These are phyloP conservation scores for Cottus gobio DNA, from an alignment of 2,113 vertebrate genomes.

Conservation along the genomic window DNA sequence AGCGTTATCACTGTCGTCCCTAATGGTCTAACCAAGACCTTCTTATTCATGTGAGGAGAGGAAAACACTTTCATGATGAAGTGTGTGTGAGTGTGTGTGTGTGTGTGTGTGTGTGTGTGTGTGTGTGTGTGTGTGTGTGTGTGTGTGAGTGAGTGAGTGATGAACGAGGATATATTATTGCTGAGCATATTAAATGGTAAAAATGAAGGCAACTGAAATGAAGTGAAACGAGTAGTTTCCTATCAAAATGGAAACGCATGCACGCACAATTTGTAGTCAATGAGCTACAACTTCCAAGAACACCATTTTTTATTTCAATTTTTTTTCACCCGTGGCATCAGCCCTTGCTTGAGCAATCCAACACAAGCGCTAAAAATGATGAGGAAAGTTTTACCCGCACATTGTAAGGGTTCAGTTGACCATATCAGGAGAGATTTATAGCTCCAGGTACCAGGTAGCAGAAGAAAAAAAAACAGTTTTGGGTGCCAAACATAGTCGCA, in stretches of 20 bases:
- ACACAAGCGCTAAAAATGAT: neutral
- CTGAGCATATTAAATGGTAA: neutral
- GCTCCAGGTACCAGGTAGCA: neutral
- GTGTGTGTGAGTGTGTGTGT: conserved; percentile 16
- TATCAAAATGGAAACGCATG: neutral
- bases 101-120: conserved; percentile 18
- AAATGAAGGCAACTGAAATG: conserved; percentile 6
- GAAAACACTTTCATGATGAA: conserved; percentile 29
- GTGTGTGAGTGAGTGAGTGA: neutral
- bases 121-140: conserved; percentile 9
- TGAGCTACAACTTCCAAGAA: neutral
- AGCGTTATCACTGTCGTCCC: conserved; percentile 61
- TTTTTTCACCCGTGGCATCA: neutral
- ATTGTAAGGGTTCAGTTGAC: neutral
- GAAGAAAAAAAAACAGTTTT: neutral
- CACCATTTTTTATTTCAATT: neutral
- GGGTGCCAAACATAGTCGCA: neutral
- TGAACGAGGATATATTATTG: conserved; percentile 3
- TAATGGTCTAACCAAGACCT: conserved; percentile 61
- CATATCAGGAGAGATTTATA: neutral
- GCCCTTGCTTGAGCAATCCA: neutral
- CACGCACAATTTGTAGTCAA: neutral
- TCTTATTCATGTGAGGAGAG: conserved; percentile 28
- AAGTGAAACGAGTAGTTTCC: conserved; percentile 15
- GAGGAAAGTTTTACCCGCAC: neutral